phyloP scores from a whole-genome alignment of 1,140 invertebrate species.

The Drosophila eugracilis region DNA sequence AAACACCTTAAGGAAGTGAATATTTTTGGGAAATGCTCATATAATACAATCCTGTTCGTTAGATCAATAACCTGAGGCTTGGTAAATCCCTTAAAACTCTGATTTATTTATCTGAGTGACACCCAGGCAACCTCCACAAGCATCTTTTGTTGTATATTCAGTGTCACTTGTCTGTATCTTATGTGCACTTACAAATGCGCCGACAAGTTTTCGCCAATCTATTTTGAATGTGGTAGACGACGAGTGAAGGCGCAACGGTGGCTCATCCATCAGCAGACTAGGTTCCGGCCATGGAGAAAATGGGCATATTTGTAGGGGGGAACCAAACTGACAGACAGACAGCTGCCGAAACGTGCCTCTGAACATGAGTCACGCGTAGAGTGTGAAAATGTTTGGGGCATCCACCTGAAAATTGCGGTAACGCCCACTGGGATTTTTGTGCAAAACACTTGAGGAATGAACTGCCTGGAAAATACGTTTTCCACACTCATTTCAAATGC shows the following conservation, averaged over 20 bases:
- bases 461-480: slow-evolving; percentile 36
- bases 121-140: slow-evolving; percentile 11
- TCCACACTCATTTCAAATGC: slow-evolving; percentile 33
- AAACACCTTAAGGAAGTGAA: neutral
- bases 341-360: slow-evolving; percentile 70
- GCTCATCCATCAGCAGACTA: slow-evolving; percentile 66
- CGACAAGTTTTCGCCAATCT: slow-evolving; percentile 69
- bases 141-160: slow-evolving; percentile 32
- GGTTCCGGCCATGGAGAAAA: slow-evolving; percentile 31
- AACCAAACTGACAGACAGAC: slow-evolving; percentile 48
- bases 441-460: slow-evolving; percentile 41
- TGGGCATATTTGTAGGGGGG: slow-evolving; percentile 6
- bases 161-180: slow-evolving; percentile 34
- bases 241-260: slow-evolving; percentile 27
- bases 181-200: slow-evolving; percentile 59
- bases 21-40: neutral
- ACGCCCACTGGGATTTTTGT: slow-evolving; percentile 28
- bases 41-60: neutral
- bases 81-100: neutral
- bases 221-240: slow-evolving; percentile 56
- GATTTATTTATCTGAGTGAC: slow-evolving; percentile 14
- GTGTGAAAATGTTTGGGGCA: slow-evolving; percentile 46
- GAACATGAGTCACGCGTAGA: slow-evolving; percentile 71
- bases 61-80: neutral
- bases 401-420: slow-evolving; percentile 32